Percentiles rank a stretch among this genome's conserved stretches.
Conservation (phyloP, 23 tunicate genomes). For the Phallusia fumigata region DNA sequence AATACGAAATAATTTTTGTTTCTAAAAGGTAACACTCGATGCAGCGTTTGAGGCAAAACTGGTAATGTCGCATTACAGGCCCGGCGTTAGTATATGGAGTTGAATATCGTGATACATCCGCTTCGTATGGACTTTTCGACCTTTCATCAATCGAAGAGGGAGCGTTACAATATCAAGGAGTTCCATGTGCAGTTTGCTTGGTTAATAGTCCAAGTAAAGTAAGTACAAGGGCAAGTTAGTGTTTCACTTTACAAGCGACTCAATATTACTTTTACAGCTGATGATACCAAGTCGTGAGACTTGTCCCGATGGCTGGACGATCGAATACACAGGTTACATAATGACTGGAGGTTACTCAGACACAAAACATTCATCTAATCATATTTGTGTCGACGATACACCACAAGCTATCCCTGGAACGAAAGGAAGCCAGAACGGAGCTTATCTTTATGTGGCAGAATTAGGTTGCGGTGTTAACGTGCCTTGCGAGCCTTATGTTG, state of each 20-base stretch:
- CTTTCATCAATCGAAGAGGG: slow-evolving; percentile 22
- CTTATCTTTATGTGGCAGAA: slow-evolving; percentile 25
- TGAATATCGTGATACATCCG: slow-evolving; percentile 23
- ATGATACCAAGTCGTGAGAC: slow-evolving; percentile 48
- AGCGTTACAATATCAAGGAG: slow-evolving; percentile 10
- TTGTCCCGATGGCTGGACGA: slow-evolving; percentile 27
- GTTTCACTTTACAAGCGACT: no score
- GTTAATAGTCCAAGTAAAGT: background rate
- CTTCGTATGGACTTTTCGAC: slow-evolving; percentile 29
- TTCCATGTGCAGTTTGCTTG: slow-evolving; percentile 39
- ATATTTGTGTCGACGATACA: slow-evolving; percentile 34
- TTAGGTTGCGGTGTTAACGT: slow-evolving; percentile 14
- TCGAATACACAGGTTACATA: slow-evolving; percentile 36
- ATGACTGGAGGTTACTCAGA: slow-evolving; percentile 17
- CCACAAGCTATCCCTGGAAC: slow-evolving; percentile 45
- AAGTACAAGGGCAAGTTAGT: no score
- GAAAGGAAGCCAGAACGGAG: slow-evolving; percentile 34
- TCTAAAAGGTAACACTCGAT: no score
- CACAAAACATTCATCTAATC: slow-evolving; percentile 32
- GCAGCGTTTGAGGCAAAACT: no score
- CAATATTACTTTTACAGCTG: background rate
- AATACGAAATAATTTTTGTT: no score
- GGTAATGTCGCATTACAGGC: no score
- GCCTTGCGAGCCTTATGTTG: slow-evolving; percentile 41
- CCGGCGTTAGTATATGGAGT: slow-evolving; percentile 22